Base-by-base conservation (phyloP, 92 coral and sea anemone genomes). In the Parazoanthus darwini region DNA sequence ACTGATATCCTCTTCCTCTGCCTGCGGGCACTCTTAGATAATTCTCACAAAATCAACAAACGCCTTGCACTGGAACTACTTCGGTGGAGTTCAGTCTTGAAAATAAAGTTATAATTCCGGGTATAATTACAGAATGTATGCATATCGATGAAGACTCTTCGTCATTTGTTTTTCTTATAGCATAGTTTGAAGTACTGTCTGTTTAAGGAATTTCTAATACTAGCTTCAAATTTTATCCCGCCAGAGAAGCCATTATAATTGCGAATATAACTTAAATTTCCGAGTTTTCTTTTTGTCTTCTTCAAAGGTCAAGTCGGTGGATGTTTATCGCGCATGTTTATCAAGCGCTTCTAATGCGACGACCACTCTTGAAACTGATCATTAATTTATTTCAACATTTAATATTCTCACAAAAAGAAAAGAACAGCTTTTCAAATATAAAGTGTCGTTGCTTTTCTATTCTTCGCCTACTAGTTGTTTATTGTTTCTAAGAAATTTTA, bases 261-360 rank as follows among this genome's bases (percentile, higher is more conserved):
- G 59, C 11, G 77, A 83, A 43, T 66, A 82, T 82, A 58, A 18
- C 16, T 29, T 70, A 10, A 20, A 3, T 36, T 15, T 71, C 26
- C 26, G 85, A 63, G 44, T 50, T 48, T 79, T 35, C 78, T 70
- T 43, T 44, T 2, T 25, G 78, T 26, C 26, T 83, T 83, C 63
- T 83, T 51, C n/a, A 84, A 72, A 84, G 78, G 87, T 84, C 67
- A 84, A 70, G 29, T 84, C 78, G 18, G 38, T 37, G 13, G 54
- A 25, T 37, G 43, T 76, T 76, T 76, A 39, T 76, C 51, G 51
- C 4, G 26, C 51, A 72, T 46, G 38, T 42, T 68, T 68, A 67
- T 65, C 77, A 67, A 84, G 20, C 26, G 7, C 23, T 29, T 20
- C 38, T 70, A 29, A 84, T 26, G 43, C 46, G 11, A n/a, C 3